These are phyloP conservation scores for Eupristina koningsbergeri DNA, from an alignment of 1,140 invertebrate species.

Conservation along the genomic window DNA sequence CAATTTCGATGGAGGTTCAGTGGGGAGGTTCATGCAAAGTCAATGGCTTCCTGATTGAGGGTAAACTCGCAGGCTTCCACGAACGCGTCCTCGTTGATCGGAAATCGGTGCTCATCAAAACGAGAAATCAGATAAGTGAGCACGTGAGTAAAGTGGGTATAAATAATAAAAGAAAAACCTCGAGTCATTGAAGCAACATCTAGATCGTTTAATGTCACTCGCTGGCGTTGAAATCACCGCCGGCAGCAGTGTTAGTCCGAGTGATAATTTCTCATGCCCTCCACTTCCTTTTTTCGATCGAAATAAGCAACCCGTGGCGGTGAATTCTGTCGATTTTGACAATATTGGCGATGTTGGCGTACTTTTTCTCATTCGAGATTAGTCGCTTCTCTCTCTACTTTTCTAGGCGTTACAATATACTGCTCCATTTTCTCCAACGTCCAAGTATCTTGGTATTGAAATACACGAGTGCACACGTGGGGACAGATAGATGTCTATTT, in stretches of 20 bases:
- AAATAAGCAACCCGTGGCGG: not conserved
- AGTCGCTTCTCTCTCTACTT: not conserved
- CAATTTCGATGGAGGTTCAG: no score
- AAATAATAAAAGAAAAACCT: conserved; percentile 13
- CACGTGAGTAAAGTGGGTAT: not conserved
- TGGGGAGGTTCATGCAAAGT: no score
- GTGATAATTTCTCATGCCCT: not conserved
- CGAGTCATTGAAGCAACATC: not conserved
- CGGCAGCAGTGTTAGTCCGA: no score
- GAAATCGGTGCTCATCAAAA: no score
- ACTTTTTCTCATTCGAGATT: conserved; percentile 19
- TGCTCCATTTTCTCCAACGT: not conserved
- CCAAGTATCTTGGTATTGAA: not conserved
- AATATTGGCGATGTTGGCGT: no score
- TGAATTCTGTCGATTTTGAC: no score
- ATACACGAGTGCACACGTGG: not conserved
- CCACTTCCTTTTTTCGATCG: not conserved
- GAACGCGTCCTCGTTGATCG: no score
- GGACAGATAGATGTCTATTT: not conserved
- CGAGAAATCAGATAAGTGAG: no score
- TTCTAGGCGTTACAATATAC: not conserved
- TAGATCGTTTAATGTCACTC: conserved; percentile 31
- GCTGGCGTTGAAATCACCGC: conserved; percentile 32
- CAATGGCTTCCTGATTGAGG: no score
- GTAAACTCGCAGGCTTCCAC: no score